Conservation (phyloP, 2,888 invertebrate species). For the Sinopyrophorus schimmeli region DNA sequence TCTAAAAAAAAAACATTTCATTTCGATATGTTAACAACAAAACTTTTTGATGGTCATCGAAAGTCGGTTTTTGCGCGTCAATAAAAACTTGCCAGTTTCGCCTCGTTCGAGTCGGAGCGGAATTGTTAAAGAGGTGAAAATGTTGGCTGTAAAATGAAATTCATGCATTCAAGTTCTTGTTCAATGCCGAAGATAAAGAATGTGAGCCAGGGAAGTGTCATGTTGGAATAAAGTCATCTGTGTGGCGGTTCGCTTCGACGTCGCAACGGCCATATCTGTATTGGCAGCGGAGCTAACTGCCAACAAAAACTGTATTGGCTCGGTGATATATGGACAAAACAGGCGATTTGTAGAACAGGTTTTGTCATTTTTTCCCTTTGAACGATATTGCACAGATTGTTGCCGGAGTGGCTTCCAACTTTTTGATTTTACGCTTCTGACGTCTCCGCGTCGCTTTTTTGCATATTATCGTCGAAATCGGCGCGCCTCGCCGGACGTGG, state of each 20-base stretch:
- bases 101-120: too few relatives aligned
- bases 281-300: conserved; percentile 38
- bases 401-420: conserved; percentile 14
- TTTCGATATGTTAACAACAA: too few relatives aligned
- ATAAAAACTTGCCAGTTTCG: too few relatives aligned
- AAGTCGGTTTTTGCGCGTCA: too few relatives aligned
- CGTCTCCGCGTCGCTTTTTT: conserved; percentile 14
- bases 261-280: conserved; percentile 37
- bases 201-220: conserved; percentile 32
- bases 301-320: conserved; percentile 43
- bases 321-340: conserved; percentile 42
- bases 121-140: too few relatives aligned
- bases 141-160: too few relatives aligned
- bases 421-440: conserved; percentile 11
- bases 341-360: conserved; percentile 39
- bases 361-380: conserved; percentile 33
- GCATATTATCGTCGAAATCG: not conserved
- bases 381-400: conserved; percentile 30
- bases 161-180: too few relatives aligned
- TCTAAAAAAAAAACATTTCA: too few relatives aligned
- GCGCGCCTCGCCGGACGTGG: not conserved
- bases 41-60: too few relatives aligned
- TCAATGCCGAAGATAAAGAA: conserved; percentile 17
- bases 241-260: conserved; percentile 17
- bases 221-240: conserved; percentile 37